Conservation (phyloP, 1,140 invertebrate genomes). For the Chironomus tepperi region DNA sequence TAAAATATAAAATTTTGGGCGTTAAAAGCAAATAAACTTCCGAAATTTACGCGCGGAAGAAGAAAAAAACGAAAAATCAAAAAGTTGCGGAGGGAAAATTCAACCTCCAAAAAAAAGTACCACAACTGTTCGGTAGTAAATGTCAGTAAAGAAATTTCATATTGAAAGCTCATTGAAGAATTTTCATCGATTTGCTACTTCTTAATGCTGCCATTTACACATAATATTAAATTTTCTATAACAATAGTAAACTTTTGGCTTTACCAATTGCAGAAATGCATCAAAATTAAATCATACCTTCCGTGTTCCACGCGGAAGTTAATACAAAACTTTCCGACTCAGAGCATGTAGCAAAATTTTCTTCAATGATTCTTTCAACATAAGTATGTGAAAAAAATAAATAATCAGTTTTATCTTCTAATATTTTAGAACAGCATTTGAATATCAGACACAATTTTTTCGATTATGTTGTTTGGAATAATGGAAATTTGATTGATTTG, state of each 20-base stretch:
- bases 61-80: slow-evolving; percentile 29
- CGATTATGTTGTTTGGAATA: neutral
- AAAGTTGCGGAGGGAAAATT: slow-evolving; percentile 31
- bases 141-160: neutral
- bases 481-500: neutral
- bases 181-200: neutral
- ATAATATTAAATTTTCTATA: neutral
- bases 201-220: neutral
- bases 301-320: neutral
- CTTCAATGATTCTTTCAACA: neutral
- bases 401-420: slow-evolving; percentile 18
- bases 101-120: neutral
- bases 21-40: slow-evolving; percentile 24
- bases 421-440: neutral
- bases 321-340: neutral
- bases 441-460: neutral
- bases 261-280: neutral
- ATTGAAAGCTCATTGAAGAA: neutral
- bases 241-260: neutral
- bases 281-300: neutral
- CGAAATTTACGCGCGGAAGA: slow-evolving; percentile 31
- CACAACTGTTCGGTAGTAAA: neutral
- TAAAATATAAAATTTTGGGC: slow-evolving; percentile 19
- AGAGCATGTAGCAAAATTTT: slow-evolving; percentile 6
- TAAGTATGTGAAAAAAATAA: neutral